A percentile compares a stretch with the other conserved stretches of the same genome.
These are phyloP conservation scores for Arion vulgaris DNA, from an alignment of 1,140 invertebrate genomes.

Conservation along the genomic window DNA sequence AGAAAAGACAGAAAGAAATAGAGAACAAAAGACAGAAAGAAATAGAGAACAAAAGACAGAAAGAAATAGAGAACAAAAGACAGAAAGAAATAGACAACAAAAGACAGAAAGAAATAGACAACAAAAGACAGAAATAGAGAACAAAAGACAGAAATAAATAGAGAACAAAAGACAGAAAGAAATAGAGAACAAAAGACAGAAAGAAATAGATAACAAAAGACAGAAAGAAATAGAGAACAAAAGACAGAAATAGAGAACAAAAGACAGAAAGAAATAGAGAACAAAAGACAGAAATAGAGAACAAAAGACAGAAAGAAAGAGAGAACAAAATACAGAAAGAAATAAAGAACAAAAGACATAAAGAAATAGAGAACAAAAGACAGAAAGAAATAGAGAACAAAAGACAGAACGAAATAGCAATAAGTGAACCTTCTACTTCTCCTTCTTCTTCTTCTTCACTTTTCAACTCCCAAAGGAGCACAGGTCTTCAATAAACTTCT, in stretches of 20 bases:
- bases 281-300: not conserved
- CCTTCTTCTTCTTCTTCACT: too few relatives aligned
- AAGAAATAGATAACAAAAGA: too few relatives aligned
- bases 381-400: not conserved
- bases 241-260: too few relatives aligned
- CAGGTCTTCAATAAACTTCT: too few relatives aligned
- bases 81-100: not conserved
- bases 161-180: too few relatives aligned
- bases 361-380: conserved; percentile 16
- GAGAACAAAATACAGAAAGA: not conserved
- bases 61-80: not conserved
- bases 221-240: too few relatives aligned
- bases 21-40: not conserved
- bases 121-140: too few relatives aligned
- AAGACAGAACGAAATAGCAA: too few relatives aligned
- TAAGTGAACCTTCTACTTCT: too few relatives aligned
- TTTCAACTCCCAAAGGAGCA: too few relatives aligned
- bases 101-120: not conserved
- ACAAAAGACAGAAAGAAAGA: not conserved
- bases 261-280: not conserved
- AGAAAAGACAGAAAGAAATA: not conserved
- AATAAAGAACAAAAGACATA: not conserved
- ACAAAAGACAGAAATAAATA: too few relatives aligned
- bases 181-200: too few relatives aligned
- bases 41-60: not conserved